A percentile compares a stretch with the other conserved stretches of the same genome.
Evolutionary conservation across 2,888 invertebrate genomes (phyloP).

Genomic region (Corbicula japonica): DNA sequence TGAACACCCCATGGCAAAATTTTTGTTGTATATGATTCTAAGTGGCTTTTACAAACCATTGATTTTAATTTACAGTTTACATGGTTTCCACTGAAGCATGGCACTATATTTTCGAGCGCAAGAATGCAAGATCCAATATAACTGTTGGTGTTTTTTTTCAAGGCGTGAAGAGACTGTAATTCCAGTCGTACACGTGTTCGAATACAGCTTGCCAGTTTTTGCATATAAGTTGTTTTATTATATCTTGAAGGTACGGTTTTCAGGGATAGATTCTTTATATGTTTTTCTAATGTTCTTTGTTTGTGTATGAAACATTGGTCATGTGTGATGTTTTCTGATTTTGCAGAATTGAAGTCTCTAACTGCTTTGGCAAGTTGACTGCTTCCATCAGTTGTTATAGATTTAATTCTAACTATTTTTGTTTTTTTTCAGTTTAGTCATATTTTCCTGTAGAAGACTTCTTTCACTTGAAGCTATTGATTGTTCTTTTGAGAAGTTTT

Average conservation of each 20-base stretch:
- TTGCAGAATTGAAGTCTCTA: neutral
- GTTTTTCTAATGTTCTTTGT: conserved; percentile 7
- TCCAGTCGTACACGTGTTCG: neutral
- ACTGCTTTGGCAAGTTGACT: conserved; percentile 6
- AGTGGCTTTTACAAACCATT: neutral
- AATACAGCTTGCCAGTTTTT: neutral
- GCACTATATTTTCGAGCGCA: neutral
- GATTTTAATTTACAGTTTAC: neutral
- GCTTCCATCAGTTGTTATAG: conserved; percentile 13
- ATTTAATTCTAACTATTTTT: neutral
- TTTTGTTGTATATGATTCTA: no score
- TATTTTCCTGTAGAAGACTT: neutral
- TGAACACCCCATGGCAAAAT: no score
- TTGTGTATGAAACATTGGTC: neutral
- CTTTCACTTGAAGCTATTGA: conserved; percentile 12
- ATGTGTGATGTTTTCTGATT: neutral
- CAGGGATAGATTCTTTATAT: neutral
- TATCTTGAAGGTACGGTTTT: neutral
- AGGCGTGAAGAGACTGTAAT: neutral
- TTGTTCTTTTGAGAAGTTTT: neutral
- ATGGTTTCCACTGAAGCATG: neutral
- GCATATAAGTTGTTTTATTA: neutral
- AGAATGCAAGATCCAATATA: no score
- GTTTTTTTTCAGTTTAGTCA: neutral
- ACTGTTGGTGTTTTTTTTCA: neutral